Evolutionary conservation across 23 tunicate genomes (phyloP), one percentile per base, ranked within the genome.

Genomic region (Phallusia fumigata): DNA sequence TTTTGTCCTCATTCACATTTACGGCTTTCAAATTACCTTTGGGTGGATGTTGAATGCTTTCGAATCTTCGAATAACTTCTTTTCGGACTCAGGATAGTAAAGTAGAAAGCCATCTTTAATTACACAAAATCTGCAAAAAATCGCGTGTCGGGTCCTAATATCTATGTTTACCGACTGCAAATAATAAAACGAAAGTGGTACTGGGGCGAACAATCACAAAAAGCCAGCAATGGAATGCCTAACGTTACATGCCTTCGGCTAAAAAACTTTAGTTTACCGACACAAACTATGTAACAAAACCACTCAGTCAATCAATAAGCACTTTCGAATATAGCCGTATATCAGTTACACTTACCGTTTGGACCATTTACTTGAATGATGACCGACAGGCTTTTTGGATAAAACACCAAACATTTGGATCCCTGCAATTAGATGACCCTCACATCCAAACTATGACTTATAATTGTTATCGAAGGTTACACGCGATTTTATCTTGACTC

Each of bases 31-130:
- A 75, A 15, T 65, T 80, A 81, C 95, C 86, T 90, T 90, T 0
- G 95, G 95, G 74, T 90, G 95, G 34, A 90, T 85, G 53, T 90
- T 90, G 76, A 90, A 90, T 10, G 31, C 31, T 85, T 77, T 33
- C 18, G 78, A 18, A 15, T 75, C 80, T 0, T 83, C 87, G 76
- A 76, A 91, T 18, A 78, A 32, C 74, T 86, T 91, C 50, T 82
- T 91, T 74, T 91, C 96, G 69, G 90, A 32, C 74, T 91, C 96
- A 24, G 84, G 74, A 75, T 91, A 91, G 75, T 91, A 91, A 0
- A 91, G 53, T 24, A 91, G 65, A 73, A 86, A 91, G 35, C 96
- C 85, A 64, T 91, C 96, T 45, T 91, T 91, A 36, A 91, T 79
- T 5, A 91, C 84, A 74, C 86, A 91, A 65, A 91, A 91, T 72